A percentile compares a stretch with the other conserved stretches of the same genome.
These are phyloP conservation scores for Chrosomus eos DNA, from an alignment of 2,797 vertebrate genomes.

Conservation along the genomic window DNA sequence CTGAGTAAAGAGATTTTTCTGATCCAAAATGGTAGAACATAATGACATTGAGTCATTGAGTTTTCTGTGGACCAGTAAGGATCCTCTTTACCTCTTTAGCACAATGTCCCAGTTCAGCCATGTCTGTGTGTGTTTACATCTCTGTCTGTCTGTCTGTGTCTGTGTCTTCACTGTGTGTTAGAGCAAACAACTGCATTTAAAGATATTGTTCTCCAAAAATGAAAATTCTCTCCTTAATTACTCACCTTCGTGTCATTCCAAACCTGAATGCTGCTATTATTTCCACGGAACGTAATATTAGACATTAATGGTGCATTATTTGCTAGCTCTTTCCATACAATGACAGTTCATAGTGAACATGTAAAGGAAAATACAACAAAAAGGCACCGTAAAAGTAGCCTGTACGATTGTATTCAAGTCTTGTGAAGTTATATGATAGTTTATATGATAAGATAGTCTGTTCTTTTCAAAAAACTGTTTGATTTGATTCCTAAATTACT, in stretches of 20 bases:
- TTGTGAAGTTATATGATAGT: not conserved
- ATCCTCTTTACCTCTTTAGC: conserved; percentile 48
- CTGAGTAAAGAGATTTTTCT: not conserved
- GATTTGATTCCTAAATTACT: not conserved
- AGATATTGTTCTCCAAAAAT: conserved; percentile 11
- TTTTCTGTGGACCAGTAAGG: conserved; percentile 60
- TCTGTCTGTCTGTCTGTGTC: conserved; percentile 53
- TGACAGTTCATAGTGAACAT: not conserved
- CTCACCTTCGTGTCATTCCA: conserved; percentile 29
- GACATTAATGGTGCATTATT: not conserved
- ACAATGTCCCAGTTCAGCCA: conserved; percentile 53
- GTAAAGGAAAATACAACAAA: not conserved
- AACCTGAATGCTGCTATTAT: not conserved
- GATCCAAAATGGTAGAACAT: not conserved
- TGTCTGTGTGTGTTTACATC: conserved; percentile 58
- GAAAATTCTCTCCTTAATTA: not conserved
- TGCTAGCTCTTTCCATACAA: not conserved
- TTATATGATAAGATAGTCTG: not conserved
- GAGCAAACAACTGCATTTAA: conserved; percentile 42
- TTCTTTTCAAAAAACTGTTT: not conserved
- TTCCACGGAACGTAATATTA: not conserved
- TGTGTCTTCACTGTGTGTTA: conserved; percentile 53
- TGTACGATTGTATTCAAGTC: not conserved
- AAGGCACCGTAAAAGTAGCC: not conserved
- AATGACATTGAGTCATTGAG: not conserved